These are phyloP conservation scores for Perdita meconis DNA, from an alignment of 2,888 invertebrate species.

Conservation along the genomic window DNA sequence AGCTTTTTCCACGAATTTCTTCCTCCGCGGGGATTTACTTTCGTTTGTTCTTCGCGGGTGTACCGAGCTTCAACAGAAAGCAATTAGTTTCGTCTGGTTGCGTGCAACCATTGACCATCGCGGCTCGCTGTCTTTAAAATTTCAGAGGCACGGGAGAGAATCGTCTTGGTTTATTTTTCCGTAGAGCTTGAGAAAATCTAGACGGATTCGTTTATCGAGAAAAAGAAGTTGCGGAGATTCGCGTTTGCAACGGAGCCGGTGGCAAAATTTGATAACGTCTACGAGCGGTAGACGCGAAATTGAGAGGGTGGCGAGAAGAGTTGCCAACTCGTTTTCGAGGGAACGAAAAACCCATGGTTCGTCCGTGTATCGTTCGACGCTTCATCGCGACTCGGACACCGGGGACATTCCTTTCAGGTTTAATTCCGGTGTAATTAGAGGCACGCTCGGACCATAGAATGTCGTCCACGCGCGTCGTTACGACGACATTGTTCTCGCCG, in stretches of 20 bases:
- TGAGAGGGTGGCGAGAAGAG: neutral
- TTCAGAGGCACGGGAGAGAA: too few relatives aligned
- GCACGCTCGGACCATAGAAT: conserved; percentile 51
- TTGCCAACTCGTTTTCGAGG: neutral
- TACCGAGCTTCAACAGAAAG: neutral
- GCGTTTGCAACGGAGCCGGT: neutral
- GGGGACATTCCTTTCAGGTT: conserved; percentile 67
- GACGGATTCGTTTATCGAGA: neutral
- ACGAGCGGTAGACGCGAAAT: neutral
- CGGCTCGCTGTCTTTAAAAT: too few relatives aligned
- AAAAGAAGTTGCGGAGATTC: neutral
- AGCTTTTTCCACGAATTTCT: neutral
- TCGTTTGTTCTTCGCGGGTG: neutral
- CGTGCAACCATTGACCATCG: too few relatives aligned
- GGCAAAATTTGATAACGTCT: conserved; percentile 8
- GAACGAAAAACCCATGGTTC: neutral
- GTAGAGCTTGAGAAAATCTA: too few relatives aligned
- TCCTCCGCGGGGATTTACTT: neutral
- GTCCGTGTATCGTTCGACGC: conserved; percentile 22
- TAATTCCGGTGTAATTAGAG: conserved; percentile 71
- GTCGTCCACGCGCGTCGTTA: conserved; percentile 59
- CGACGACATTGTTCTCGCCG: conserved; percentile 66
- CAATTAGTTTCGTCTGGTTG: conserved; percentile 16
- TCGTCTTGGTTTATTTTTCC: too few relatives aligned
- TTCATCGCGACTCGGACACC: conserved; percentile 56